Conservation (phyloP, 2,113 vertebrate species). For the Romanogobio albipinnatus region DNA sequence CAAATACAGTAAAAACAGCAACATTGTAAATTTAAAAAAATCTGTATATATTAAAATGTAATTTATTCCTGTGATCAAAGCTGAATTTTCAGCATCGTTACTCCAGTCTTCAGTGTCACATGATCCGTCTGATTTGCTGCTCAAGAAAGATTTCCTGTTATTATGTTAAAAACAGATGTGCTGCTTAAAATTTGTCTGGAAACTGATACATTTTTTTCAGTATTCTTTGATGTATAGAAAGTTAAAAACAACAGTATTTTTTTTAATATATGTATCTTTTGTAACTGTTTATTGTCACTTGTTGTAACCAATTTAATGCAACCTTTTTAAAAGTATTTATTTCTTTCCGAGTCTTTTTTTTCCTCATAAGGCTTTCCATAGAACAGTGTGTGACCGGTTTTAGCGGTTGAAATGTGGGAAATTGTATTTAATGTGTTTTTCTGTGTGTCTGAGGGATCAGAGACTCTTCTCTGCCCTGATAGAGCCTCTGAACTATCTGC, state of each 20-base stretch:
- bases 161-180: neutral
- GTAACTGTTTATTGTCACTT: neutral
- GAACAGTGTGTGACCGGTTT: neutral
- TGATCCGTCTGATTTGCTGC: no score
- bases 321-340: neutral
- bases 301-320: neutral
- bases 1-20: no score
- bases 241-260: no score
- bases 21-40: no score
- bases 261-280: no score
- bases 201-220: neutral
- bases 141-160: neutral
- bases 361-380: neutral
- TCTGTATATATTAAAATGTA: no score
- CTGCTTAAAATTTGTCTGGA: neutral
- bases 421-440: slow-evolving; percentile 9
- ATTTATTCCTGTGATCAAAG: no score
- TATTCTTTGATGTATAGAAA: neutral
- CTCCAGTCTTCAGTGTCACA: no score
- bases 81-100: no score
- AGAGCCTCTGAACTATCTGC: slow-evolving; percentile 72
- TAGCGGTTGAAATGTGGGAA: neutral
- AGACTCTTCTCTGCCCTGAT: slow-evolving; percentile 50
- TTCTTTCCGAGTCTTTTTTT: neutral
- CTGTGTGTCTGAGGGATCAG: slow-evolving; percentile 10